phyloP scores from a whole-genome alignment of 2,888 invertebrate genomes.

The Sussaba pulchella region DNA sequence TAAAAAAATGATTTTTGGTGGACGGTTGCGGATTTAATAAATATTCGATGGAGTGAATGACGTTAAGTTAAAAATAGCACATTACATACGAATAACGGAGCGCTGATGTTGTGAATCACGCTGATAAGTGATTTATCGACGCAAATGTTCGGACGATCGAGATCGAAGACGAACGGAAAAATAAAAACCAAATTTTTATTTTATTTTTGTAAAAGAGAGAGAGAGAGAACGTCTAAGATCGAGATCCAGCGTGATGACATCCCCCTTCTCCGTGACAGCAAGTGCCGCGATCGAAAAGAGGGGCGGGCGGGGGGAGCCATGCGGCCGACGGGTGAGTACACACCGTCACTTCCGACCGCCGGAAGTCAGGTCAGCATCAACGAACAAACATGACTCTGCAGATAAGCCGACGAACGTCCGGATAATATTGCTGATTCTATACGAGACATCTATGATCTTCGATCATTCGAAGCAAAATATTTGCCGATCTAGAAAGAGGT shows the following conservation, averaged over 20 bases:
- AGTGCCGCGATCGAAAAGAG: too few relatives aligned
- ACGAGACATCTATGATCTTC: neutral
- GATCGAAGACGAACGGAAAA: constrained; percentile 63
- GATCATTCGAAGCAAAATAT: neutral
- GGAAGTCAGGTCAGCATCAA: too few relatives aligned
- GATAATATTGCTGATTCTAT: neutral
- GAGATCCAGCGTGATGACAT: too few relatives aligned
- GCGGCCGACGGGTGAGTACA: too few relatives aligned
- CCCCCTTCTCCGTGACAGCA: neutral
- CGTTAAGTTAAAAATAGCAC: too few relatives aligned
- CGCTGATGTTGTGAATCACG: constrained; percentile 66
- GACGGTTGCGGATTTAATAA: too few relatives aligned
- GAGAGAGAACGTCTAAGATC: too few relatives aligned
- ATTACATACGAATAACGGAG: constrained; percentile 62
- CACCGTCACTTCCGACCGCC: too few relatives aligned
- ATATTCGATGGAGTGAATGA: too few relatives aligned
- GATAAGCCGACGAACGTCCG: neutral
- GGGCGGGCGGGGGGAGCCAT: too few relatives aligned
- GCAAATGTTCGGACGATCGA: constrained; percentile 53
- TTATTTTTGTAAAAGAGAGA: too few relatives aligned
- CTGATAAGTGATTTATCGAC: constrained; percentile 61
- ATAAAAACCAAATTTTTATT: neutral
- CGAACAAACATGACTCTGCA: neutral
- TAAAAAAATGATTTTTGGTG: too few relatives aligned
- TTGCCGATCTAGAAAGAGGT: neutral